These are phyloP conservation scores for Macrosteles quadrilineatus DNA, from an alignment of 1,140 invertebrate genomes.

Conservation along the genomic window DNA sequence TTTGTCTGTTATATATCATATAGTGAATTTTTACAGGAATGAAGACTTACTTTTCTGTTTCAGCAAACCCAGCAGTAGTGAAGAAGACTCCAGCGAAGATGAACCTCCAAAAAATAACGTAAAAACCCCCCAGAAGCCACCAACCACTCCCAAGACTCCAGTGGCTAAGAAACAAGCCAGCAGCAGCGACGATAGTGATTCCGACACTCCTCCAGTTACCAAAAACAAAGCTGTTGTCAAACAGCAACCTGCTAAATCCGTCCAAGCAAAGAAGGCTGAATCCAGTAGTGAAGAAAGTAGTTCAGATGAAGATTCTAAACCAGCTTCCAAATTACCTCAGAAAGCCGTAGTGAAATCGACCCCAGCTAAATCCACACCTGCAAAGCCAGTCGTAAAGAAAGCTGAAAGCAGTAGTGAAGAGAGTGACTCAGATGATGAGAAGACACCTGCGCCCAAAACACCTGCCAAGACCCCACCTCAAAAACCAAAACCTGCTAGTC, in stretches of 20 bases:
- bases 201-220: not conserved
- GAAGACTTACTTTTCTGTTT: not conserved
- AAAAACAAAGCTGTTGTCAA: not conserved
- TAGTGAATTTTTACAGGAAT: not conserved
- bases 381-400: not conserved
- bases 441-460: not conserved
- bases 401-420: not conserved
- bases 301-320: constrained; percentile 2
- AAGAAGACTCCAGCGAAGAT: not conserved
- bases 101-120: not conserved
- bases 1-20: not conserved
- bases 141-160: too few relatives aligned
- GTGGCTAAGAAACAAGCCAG: not conserved
- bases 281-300: constrained; percentile 19
- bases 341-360: not conserved
- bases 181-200: constrained; percentile 15
- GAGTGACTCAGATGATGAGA: not conserved
- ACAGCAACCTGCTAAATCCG: not conserved
- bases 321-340: not conserved
- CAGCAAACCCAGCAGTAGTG: constrained; percentile 8
- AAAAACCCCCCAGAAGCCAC: not conserved
- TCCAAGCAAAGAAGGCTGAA: not conserved
- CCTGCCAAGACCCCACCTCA: not conserved
- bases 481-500: not conserved
- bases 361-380: not conserved